Evolutionary conservation across 2,113 vertebrate genomes (phyloP).

Genomic region (Mesocricetus auratus): DNA sequence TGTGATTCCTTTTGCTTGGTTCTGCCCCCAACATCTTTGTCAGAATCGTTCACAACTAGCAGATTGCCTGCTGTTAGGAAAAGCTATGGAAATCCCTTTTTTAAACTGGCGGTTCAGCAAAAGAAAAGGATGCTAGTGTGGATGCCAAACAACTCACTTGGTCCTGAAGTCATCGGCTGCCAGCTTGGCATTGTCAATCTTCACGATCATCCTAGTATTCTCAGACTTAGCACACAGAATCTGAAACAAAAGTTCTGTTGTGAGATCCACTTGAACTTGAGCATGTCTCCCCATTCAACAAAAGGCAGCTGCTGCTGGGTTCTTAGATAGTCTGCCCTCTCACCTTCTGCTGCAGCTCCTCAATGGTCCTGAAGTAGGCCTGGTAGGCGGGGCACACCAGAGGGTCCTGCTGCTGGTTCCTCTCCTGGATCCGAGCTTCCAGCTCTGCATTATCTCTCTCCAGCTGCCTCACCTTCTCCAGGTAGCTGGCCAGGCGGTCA

Average conservation of each 20-base stretch:
- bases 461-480: conserved; percentile 87
- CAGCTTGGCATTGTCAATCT: conserved; percentile 90
- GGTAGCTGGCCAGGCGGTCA: conserved; percentile 88
- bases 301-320: too few species aligned
- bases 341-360: conserved; percentile 84
- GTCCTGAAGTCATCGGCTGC: conserved; percentile 90
- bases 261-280: too few species aligned
- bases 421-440: conserved; percentile 82
- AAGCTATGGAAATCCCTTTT: not conserved
- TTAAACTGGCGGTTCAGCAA: not conserved
- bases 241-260: too few species aligned
- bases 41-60: not conserved
- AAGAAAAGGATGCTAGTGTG: accelerated
- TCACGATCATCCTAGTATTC: conserved; percentile 87
- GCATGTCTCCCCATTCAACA: too few species aligned
- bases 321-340: not conserved
- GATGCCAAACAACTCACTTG: conserved; percentile 86
- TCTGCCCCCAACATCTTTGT: not conserved
- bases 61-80: not conserved
- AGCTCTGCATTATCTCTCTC: conserved; percentile 86
- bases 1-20: not conserved
- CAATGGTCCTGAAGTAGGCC: conserved; percentile 83
- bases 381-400: conserved; percentile 67
- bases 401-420: conserved; percentile 68
- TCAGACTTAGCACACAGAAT: conserved; percentile 87